Evolutionary conservation across 2,797 vertebrate species (phyloP).

Genomic region (Chromobotia macracanthus): DNA sequence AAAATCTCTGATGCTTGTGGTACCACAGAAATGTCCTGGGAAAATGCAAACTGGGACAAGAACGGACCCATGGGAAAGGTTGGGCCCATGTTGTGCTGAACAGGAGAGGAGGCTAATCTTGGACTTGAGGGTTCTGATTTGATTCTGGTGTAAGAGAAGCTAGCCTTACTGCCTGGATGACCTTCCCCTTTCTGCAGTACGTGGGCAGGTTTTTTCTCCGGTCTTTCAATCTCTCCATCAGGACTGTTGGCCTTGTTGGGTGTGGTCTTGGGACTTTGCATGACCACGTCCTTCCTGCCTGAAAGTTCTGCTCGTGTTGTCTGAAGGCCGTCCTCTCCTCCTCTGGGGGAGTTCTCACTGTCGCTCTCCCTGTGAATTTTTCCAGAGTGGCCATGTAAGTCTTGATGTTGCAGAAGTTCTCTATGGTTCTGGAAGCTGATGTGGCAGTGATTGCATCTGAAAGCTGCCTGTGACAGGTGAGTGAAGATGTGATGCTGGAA

Average conservation of each 20-base stretch:
- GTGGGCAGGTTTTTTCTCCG: conserved; percentile 93
- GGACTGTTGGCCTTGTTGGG: conserved; percentile 92
- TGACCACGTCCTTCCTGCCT: conserved; percentile 88
- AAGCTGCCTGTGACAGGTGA: conserved; percentile 99
- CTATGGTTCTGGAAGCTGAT: conserved; percentile 99
- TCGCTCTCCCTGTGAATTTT: conserved; percentile 95
- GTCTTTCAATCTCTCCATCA: conserved; percentile 94
- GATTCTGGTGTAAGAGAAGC: conserved; percentile 97
- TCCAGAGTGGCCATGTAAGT: conserved; percentile 91
- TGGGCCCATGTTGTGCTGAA: conserved; percentile 93
- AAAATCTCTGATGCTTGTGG: conserved; percentile 98
- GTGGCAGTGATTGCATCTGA: conserved; percentile 99
- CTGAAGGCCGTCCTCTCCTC: conserved; percentile 86
- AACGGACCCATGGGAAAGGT: conserved; percentile 98
- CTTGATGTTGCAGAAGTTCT: conserved; percentile 98
- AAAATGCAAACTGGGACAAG: conserved; percentile 97
- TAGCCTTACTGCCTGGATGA: conserved; percentile 88
- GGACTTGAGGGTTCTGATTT: conserved; percentile 99
- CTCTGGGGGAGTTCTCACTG: conserved; percentile 90
- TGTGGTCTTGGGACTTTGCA: conserved; percentile 90
- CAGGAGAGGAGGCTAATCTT: conserved; percentile 94
- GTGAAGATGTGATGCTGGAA: conserved; percentile 99
- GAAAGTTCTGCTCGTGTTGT: conserved; percentile 83
- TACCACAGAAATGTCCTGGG: conserved; percentile 98
- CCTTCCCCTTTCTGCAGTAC: conserved; percentile 89